Percentiles rank a stretch among this genome's conserved stretches.
phyloP scores from a whole-genome alignment of 2,797 vertebrate genomes.

The Myiotriccus ornatus region DNA sequence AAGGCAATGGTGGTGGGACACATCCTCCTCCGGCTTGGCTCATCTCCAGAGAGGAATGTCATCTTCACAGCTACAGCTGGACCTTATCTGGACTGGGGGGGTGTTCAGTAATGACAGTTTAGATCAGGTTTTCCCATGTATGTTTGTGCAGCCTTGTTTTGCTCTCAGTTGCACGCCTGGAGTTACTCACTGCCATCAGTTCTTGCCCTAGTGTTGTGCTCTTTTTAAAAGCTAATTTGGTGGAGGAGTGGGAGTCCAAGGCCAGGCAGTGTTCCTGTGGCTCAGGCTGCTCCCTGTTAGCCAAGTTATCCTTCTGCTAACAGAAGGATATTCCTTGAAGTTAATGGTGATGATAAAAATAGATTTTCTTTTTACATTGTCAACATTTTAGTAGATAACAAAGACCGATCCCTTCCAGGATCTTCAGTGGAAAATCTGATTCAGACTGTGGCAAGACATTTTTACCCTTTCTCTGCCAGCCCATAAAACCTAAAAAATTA shows the following conservation, averaged over 20 bases:
- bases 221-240: neutral
- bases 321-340: neutral
- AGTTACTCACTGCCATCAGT: neutral
- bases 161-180: neutral
- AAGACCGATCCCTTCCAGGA: neutral
- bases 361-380: slow-evolving; percentile 24
- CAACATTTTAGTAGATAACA: slow-evolving; percentile 22
- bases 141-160: slow-evolving; percentile 12
- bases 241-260: neutral
- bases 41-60: slow-evolving; percentile 58
- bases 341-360: slow-evolving; percentile 16
- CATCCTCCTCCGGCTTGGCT: slow-evolving; percentile 53
- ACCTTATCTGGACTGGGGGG: neutral
- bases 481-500: neutral
- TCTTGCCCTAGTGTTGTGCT: neutral
- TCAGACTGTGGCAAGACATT: neutral
- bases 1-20: slow-evolving; percentile 38
- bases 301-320: neutral
- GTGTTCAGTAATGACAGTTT: slow-evolving; percentile 12
- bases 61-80: slow-evolving; percentile 61
- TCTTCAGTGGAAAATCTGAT: slow-evolving; percentile 29
- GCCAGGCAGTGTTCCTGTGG: neutral
- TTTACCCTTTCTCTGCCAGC: neutral
- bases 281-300: neutral
- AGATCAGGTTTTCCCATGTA: slow-evolving; percentile 64